Evolutionary conservation across 2,113 vertebrate genomes (phyloP).

Genomic region (Colius striatus): DNA sequence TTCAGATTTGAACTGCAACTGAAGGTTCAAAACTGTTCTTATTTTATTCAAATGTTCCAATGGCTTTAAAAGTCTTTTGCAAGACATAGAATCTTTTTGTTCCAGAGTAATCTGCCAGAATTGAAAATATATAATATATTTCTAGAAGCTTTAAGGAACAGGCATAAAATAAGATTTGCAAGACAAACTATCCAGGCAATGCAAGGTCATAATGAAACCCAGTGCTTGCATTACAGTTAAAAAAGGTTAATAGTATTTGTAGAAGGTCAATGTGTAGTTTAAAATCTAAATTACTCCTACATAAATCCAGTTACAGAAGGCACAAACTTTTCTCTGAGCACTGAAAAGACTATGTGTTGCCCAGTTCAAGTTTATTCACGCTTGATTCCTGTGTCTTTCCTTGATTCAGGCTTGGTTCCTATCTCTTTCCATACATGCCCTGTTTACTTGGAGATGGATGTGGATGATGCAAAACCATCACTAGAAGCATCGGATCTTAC

Average conservation of each 20-base stretch:
- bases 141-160: background rate
- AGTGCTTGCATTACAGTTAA: background rate
- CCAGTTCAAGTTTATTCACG: background rate
- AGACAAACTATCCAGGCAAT: background rate
- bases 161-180: slow-evolving; percentile 3
- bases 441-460: background rate
- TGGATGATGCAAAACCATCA: background rate
- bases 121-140: background rate
- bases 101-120: background rate
- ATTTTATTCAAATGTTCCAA: slow-evolving; percentile 5
- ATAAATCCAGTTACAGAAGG: background rate
- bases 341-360: background rate
- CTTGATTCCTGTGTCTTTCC: background rate
- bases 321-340: background rate
- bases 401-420: too few species aligned
- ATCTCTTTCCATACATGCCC: background rate
- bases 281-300: background rate
- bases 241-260: background rate
- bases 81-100: background rate
- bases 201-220: background rate
- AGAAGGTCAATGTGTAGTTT: background rate
- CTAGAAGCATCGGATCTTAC: background rate
- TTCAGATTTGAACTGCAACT: background rate
- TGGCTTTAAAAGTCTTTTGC: slow-evolving; percentile 3
- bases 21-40: background rate